phyloP scores from a whole-genome alignment of 2,888 invertebrate genomes.

The Eilema sororculum region DNA sequence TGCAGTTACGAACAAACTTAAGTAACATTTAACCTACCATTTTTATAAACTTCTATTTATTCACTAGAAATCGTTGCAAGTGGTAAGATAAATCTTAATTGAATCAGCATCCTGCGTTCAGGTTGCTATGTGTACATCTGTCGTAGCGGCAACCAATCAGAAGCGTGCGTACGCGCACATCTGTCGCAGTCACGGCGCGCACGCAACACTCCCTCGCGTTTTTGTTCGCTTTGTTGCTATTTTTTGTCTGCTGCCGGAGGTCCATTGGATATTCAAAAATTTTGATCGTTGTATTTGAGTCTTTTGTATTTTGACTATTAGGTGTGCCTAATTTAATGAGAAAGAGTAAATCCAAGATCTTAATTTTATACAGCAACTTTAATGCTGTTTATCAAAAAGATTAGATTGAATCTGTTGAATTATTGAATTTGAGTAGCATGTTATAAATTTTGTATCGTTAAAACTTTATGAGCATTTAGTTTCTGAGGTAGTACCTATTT shows the following conservation, averaged over 20 bases:
- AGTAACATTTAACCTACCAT: not conserved
- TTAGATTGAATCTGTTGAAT: no score
- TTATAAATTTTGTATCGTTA: not conserved
- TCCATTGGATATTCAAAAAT: slow-evolving; percentile 46
- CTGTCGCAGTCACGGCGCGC: slow-evolving; percentile 69
- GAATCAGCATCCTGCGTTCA: slow-evolving; percentile 54
- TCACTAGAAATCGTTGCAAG: slow-evolving; percentile 51
- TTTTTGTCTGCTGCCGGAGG: slow-evolving; percentile 62
- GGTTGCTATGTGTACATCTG: slow-evolving; percentile 72
- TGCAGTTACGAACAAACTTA: not conserved
- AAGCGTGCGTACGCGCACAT: slow-evolving; percentile 72
- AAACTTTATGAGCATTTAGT: not conserved
- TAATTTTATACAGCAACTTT: no score
- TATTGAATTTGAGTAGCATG: no score
- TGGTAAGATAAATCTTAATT: slow-evolving; percentile 59
- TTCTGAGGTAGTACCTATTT: slow-evolving; percentile 21
- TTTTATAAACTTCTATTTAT: not conserved
- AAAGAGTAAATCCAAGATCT: no score
- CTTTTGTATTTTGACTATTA: not conserved
- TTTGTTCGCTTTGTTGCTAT: slow-evolving; percentile 72
- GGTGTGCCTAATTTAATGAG: no score
- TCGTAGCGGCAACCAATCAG: slow-evolving; percentile 72
- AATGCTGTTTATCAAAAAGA: no score
- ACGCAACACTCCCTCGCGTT: slow-evolving; percentile 63
- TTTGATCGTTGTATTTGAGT: slow-evolving; percentile 49